Base-by-base conservation (phyloP, 1,140 invertebrate genomes). In the Lutraria rhynchaena region DNA sequence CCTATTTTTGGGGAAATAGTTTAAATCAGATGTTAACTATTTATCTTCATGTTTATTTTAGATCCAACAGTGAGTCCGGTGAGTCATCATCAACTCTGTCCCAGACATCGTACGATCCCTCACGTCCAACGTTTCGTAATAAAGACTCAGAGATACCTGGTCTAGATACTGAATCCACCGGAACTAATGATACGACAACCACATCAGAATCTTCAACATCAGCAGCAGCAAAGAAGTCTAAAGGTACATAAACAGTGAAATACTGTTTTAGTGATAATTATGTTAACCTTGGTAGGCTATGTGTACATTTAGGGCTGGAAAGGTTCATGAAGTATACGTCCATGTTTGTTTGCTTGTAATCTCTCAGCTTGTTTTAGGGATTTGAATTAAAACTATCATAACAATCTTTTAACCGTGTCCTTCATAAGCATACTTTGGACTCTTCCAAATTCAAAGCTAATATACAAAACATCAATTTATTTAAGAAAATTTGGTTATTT, bases 51-150 rank as follows among this genome's bases (percentile, higher is more conserved):
- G 9, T 63, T 37, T 41, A 37, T 46, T 65, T 5, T 19, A 65
- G 61, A 65, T 46, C 22, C 5, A 65, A 65, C 31, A 65, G 61
- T 53, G 67, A 55, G 44, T 53, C 46, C 1, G 70, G 53, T 19
- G 74, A 76, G 7, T 78, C 75, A 9, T 89, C 90, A 0, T 91
- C 89, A 1, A 90, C 89, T 22, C 84, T 90, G 22, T 92, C 91
- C 11, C 91, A 91, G 60, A 87, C 87, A 0, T 91, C 90, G 0
- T 92, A 92, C 44, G 91, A 92, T 63, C 91, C 91, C 3, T 82
- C 82, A 58, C 83, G 81, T 61, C 89, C 91, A 22, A 78, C 81
- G 9, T 90, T 91, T 73, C 85, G 81, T 71, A 84, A 83, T 22
- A 85, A 88, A 71, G 80, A 84, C n/a, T 88, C 88, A 22, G 90